Conservation (phyloP, 2,113 vertebrate genomes). For the Edolisoma coerulescens region DNA sequence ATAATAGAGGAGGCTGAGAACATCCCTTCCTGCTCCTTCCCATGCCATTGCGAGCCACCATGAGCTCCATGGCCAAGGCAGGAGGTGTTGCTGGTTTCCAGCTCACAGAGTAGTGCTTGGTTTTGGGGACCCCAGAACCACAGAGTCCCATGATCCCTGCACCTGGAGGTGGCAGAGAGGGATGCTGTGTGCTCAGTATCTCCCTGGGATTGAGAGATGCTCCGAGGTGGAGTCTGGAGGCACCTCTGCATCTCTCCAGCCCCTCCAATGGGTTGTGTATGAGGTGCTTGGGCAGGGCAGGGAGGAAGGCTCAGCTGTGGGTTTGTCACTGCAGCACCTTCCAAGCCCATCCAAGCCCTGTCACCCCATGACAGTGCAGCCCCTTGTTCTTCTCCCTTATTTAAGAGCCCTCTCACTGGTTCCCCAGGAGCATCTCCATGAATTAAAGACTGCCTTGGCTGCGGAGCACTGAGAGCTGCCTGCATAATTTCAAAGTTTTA, state of each 20-base stretch:
- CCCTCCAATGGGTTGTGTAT: background rate
- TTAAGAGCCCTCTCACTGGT: background rate
- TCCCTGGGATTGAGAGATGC: background rate
- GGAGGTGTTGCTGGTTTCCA: background rate
- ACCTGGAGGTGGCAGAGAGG: background rate
- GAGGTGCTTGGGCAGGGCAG: background rate
- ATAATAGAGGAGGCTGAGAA: background rate
- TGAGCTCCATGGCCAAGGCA: background rate
- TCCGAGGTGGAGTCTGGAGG: background rate
- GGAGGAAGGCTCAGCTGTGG: background rate
- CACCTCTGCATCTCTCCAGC: background rate
- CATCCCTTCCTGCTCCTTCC: background rate
- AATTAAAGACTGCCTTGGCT: background rate
- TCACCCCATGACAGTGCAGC: accelerated
- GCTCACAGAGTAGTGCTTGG: background rate
- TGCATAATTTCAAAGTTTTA: constrained; percentile 34
- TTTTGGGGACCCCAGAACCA: background rate
- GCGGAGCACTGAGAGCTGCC: background rate
- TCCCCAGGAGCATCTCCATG: background rate
- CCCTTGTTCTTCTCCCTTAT: background rate
- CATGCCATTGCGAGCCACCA: accelerated
- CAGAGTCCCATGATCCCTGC: accelerated
- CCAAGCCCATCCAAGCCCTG: background rate
- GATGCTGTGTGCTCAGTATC: accelerated
- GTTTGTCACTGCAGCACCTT: background rate